These are phyloP conservation scores for Parasteatoda tepidariorum DNA, from an alignment of 1,140 invertebrate species.

Conservation along the genomic window DNA sequence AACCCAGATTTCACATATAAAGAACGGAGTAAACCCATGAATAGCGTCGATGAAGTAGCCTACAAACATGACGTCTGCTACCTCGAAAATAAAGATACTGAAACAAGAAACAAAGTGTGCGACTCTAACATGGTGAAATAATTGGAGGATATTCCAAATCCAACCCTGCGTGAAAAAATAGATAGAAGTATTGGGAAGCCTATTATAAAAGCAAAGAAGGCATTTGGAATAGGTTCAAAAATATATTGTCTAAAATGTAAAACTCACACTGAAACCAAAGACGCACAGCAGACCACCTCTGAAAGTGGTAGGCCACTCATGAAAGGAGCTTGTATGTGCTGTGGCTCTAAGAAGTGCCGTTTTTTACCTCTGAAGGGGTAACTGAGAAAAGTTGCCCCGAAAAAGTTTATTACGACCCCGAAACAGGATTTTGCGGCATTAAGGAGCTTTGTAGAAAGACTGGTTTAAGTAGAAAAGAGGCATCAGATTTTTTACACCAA, in stretches of 20 bases:
- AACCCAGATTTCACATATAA: slow-evolving; percentile 14
- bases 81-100: slow-evolving; percentile 64
- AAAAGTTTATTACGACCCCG: neutral
- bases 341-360: slow-evolving; percentile 20
- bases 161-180: slow-evolving; percentile 5
- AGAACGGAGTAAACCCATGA: neutral
- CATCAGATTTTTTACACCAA: slow-evolving; percentile 17
- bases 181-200: slow-evolving; percentile 24
- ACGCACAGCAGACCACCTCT: neutral
- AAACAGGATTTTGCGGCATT: slow-evolving; percentile 2
- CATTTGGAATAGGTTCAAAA: slow-evolving; percentile 9
- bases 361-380: slow-evolving; percentile 12
- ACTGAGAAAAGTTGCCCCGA: neutral
- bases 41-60: slow-evolving; percentile 67
- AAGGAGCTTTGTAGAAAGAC: neutral
- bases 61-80: slow-evolving; percentile 70
- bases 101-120: slow-evolving; percentile 65
- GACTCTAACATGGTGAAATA: slow-evolving; percentile 66
- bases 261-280: neutral
- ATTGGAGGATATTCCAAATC: slow-evolving; percentile 16
- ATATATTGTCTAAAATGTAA: slow-evolving; percentile 47
- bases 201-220: slow-evolving; percentile 36
- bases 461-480: neutral
- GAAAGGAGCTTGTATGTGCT: slow-evolving; percentile 15
- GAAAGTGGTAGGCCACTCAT: slow-evolving; percentile 29